Conservation (phyloP, 2,888 invertebrate genomes). For the Hecatera dysodea region DNA sequence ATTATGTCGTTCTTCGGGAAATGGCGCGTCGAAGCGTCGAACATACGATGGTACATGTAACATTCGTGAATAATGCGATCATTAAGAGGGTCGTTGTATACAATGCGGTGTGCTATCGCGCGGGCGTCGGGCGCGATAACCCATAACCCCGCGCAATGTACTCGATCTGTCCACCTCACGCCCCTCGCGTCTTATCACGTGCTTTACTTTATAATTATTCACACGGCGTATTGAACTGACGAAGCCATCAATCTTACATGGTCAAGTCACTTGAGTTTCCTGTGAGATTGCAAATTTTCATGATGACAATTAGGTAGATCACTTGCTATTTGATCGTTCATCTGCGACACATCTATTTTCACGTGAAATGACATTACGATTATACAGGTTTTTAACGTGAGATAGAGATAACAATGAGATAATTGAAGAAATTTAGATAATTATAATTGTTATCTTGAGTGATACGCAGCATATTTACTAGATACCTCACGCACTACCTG, state of each 20-base stretch:
- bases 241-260: constrained; percentile 23
- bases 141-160: constrained; percentile 58
- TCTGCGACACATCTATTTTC: constrained; percentile 18
- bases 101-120: constrained; percentile 65
- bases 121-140: constrained; percentile 64
- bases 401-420: constrained; percentile 10
- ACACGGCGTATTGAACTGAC: constrained; percentile 30
- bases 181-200: constrained; percentile 62
- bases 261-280: not conserved
- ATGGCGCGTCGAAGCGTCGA: not conserved
- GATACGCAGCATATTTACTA: not conserved
- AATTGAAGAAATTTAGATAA: constrained; percentile 19
- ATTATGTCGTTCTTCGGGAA: constrained; percentile 19
- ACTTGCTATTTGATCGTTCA: constrained; percentile 34
- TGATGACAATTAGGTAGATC: constrained; percentile 4
- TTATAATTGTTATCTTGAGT: constrained; percentile 12
- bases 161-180: constrained; percentile 57
- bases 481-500: not conserved
- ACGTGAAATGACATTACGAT: not conserved
- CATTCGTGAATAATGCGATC: constrained; percentile 50
- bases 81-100: constrained; percentile 63
- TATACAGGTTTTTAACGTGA: constrained; percentile 3
- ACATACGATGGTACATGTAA: constrained; percentile 29
- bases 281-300: constrained; percentile 6
- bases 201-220: constrained; percentile 50